Conservation (phyloP, 2,113 vertebrate species). For the Phylloscopus trochiloides region DNA sequence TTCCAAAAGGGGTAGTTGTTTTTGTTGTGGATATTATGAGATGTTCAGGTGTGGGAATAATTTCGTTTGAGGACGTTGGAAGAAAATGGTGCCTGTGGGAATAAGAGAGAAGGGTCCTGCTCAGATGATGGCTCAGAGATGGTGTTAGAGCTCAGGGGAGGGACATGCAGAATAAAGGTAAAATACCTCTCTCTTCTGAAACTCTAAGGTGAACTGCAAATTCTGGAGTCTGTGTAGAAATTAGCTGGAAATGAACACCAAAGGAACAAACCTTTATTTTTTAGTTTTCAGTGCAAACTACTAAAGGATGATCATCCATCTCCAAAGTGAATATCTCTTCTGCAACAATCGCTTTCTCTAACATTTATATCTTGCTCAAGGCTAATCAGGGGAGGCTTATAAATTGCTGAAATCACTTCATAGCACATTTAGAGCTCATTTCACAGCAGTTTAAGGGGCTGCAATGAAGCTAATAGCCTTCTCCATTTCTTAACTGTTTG, state of each 20-base stretch:
- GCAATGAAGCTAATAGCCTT: constrained; percentile 64
- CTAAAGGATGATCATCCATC: not conserved
- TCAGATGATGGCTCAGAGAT: not conserved
- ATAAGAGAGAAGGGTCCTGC: not conserved
- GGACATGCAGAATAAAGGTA: not conserved
- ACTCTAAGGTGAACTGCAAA: not conserved
- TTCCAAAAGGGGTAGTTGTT: not conserved
- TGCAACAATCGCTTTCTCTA: constrained; percentile 14
- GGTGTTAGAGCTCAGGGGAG: not conserved
- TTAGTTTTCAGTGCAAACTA: not conserved
- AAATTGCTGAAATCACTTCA: constrained; percentile 68
- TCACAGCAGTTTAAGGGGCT: constrained; percentile 54
- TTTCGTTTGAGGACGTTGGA: not conserved
- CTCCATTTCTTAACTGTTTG: constrained; percentile 63
- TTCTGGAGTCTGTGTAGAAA: not conserved
- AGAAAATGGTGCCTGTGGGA: not conserved
- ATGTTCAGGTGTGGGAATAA: not conserved
- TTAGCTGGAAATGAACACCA: not conserved
- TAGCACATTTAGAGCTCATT: constrained; percentile 65
- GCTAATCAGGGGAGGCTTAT: constrained; percentile 60
- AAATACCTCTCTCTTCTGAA: not conserved
- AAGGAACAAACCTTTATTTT: not conserved
- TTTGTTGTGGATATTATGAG: not conserved
- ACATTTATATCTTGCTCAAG: constrained; percentile 59
- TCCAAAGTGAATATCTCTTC: constrained; percentile 16